Evolutionary conservation across 2,888 invertebrate genomes (phyloP), one percentile per base, ranked within the genome.

Genomic region (Brachyptera risi): DNA sequence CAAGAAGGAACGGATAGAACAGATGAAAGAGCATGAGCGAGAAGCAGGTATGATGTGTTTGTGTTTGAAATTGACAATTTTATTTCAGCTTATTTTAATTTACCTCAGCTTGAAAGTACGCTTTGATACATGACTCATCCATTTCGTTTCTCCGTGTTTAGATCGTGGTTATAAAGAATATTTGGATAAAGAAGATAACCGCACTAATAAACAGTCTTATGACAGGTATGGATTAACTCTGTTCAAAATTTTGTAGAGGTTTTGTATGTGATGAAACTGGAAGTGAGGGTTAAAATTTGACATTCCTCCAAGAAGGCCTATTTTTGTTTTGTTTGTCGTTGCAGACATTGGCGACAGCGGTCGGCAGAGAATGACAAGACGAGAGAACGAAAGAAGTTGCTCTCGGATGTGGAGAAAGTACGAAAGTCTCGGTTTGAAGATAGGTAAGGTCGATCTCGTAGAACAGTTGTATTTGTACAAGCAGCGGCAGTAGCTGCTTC

Each of bases 1-100:
- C 1, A 95, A 95, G 76, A 93, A 93, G 68, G 92, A 96, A 72
- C 82, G 93, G 60, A 89, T 94, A 64, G 94, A 96, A 71, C 93
- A 94, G 74, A 92, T 96, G 88, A 95, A 95, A 72, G 92, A 93
- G 72, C 95, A 95, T 72, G 96, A 96, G 76, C 79, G 92, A 37
- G 92, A 94, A 79, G 94, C 93, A 5, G 91, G 91, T 78, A 31
- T 31, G 31, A 31, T 5, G 31, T 31, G 31, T 31, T 7, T 31
- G 31, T 31, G 31, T 31, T 31, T n/a, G n/a, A n/a, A n/a, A n/a
- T n/a, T n/a, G n/a, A n/a, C n/a, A n/a, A n/a, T n/a, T n/a, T n/a
- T n/a, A n/a, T n/a, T n/a, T n/a, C n/a, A n/a, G n/a, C n/a, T n/a
- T n/a, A n/a, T n/a, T n/a, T n/a, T n/a, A n/a, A n/a, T n/a, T n/a